Conservation (phyloP, 2,797 vertebrate genomes). For the Cygnus olor region DNA sequence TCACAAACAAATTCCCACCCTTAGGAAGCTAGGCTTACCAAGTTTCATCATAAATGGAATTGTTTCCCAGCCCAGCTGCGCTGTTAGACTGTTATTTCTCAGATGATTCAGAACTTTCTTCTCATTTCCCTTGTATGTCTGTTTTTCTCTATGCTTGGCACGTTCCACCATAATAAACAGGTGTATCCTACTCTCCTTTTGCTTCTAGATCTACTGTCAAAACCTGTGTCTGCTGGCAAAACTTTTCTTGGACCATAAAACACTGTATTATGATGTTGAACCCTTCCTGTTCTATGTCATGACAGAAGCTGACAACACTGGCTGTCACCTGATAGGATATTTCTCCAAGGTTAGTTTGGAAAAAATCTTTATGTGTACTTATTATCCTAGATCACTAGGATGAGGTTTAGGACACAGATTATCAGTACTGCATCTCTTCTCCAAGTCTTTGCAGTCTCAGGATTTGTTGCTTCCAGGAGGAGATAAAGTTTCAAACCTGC, state of each 20-base stretch:
- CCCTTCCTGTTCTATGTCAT: constrained; percentile 99
- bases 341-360: constrained; percentile 91
- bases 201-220: constrained; percentile 95
- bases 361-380: not conserved
- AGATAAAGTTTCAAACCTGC: not conserved
- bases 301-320: constrained; percentile 98
- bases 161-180: not conserved
- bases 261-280: constrained; percentile 96
- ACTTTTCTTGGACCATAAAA: constrained; percentile 99
- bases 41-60: not conserved
- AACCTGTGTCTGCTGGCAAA: constrained; percentile 98
- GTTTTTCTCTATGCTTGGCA: not conserved
- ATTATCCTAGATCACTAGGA: no score
- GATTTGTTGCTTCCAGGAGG: not conserved
- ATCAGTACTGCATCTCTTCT: not conserved
- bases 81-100: not conserved
- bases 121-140: not conserved
- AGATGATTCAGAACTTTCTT: not conserved
- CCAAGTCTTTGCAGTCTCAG: not conserved
- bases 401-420: not conserved
- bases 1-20: not conserved
- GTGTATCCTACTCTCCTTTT: not conserved
- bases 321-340: constrained; percentile 98
- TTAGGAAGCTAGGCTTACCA: not conserved
- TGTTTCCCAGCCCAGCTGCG: not conserved